These are phyloP conservation scores for Ceyx erithaca DNA, from an alignment of 2,797 vertebrate species.

Conservation along the genomic window DNA sequence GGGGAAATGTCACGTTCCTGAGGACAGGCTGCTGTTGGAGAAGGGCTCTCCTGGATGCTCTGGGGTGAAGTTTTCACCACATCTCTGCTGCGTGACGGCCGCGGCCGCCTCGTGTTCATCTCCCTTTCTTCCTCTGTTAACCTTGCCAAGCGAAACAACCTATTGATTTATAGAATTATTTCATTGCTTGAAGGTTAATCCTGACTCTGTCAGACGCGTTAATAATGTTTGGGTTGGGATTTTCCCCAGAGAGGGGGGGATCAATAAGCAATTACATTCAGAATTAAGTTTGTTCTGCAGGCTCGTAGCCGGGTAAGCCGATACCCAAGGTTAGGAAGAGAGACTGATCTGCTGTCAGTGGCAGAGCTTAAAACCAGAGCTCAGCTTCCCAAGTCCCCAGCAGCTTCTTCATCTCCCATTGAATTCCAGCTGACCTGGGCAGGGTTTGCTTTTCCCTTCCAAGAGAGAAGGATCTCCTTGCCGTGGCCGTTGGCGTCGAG, in stretches of 20 bases:
- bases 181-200: neutral
- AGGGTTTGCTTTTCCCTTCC: neutral
- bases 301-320: neutral
- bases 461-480: neutral
- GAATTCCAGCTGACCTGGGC: neutral
- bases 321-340: neutral
- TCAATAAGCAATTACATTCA: neutral
- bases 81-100: neutral
- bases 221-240: neutral
- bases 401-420: accelerated
- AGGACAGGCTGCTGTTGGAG: neutral
- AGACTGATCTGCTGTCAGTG: neutral
- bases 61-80: neutral
- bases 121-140: neutral
- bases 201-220: neutral
- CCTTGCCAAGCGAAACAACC: neutral
- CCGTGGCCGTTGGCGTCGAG: neutral
- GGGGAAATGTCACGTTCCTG: neutral
- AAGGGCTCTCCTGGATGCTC: neutral
- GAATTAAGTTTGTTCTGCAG: neutral
- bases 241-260: neutral
- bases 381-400: neutral
- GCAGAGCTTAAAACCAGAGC: neutral
- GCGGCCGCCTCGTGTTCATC: neutral
- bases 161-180: neutral